These are phyloP conservation scores for Caenorhabditis sp. DNA, from an alignment of 2,888 invertebrate genomes.

Conservation along the genomic window DNA sequence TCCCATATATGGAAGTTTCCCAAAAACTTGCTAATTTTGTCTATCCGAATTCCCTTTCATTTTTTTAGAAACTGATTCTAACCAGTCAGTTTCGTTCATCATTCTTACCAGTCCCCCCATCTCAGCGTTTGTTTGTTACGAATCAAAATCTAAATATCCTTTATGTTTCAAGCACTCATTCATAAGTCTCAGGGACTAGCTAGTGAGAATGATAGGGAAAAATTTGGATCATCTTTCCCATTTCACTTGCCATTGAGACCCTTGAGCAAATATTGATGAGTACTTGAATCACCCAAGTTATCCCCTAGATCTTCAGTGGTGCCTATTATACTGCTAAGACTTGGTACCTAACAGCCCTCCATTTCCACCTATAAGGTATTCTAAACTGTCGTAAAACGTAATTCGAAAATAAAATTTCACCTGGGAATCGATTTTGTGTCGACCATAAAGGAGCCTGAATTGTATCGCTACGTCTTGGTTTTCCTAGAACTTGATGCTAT, in stretches of 20 bases:
- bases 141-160: not conserved
- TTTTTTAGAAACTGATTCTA: too few relatives aligned
- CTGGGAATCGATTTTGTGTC: not conserved
- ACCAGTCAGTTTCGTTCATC: not conserved
- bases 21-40: too few relatives aligned
- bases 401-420: slow-evolving; percentile 15
- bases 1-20: not conserved
- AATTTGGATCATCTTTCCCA: too few relatives aligned
- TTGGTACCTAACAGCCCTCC: not conserved
- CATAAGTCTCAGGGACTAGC: too few relatives aligned
- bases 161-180: not conserved
- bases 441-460: not conserved
- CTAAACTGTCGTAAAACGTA: not conserved
- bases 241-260: not conserved
- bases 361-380: slow-evolving; percentile 43
- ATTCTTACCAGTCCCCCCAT: not conserved
- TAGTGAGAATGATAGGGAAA: too few relatives aligned
- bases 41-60: too few relatives aligned
- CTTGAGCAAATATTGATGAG: slow-evolving; percentile 55
- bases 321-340: not conserved
- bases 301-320: slow-evolving; percentile 12
- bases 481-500: not conserved
- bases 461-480: not conserved
- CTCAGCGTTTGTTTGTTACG: not conserved
- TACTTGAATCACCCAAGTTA: slow-evolving; percentile 26